Evolutionary conservation across 2,797 vertebrate species (phyloP), one percentile per base, ranked within the genome.

Genomic region (Artibeus lituratus): DNA sequence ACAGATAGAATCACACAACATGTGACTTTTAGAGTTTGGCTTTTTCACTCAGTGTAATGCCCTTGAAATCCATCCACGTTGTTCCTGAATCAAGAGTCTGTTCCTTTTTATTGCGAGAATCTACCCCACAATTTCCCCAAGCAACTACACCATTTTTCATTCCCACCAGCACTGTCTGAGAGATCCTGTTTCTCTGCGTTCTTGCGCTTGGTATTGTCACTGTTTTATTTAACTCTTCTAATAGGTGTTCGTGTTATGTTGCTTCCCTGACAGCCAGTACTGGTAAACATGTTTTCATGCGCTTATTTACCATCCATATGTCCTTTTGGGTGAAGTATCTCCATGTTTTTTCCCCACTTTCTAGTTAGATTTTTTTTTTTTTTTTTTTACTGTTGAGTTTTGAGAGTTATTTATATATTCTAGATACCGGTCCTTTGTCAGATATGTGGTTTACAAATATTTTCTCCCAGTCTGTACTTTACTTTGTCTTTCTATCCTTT

Each of bases 311-410:
- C 22, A 15, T 42, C 1, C 7, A 0, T 2, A 12, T 8, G 8
- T 29, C 35, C 21, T 85, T 22, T 59, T 6, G 59, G 47, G 69
- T 42, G 44, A 94, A 49, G 47, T 22, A 57, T 37, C 19, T 51
- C 37, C 76, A 42, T 19, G 57, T 59, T 49, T 14, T 57, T 37
- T 21, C 22, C 19, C 39, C 26, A 19, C 51, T 82, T 93, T 83
- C 51, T 90, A 69, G 37, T 51, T 85, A 65, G 18, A 51, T 57
- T 42, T 42, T 42, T 78, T 78, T 42, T 42, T 42, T 78, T 78
- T 2, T 7, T 49, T 73, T 19, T 88, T 47, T 3, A 47, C 70
- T 44, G 18, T 57, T 67, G 69, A 21, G n/a, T 70, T 74, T n/a
- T 39, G 32, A 93, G 51, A 57, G 14, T 4, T 55, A 37, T 57